These are phyloP conservation scores for Scaptomyza tumidula DNA, from an alignment of 2,888 invertebrate genomes.

Conservation along the genomic window DNA sequence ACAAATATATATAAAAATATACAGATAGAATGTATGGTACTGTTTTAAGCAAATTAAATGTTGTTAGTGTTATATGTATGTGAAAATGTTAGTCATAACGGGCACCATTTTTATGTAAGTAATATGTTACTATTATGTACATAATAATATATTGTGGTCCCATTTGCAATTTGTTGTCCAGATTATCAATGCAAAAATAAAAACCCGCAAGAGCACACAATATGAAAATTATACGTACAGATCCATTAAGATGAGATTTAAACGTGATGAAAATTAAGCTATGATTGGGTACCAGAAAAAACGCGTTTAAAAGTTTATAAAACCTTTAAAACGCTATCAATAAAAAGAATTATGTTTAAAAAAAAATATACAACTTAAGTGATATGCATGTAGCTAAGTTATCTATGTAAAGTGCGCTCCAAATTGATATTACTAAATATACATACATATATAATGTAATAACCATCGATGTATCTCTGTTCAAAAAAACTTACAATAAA, in stretches of 20 bases:
- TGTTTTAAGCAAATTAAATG: conserved; percentile 26
- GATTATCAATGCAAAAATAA: conserved; percentile 25
- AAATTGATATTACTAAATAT: conserved; percentile 46
- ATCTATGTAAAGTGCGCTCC: conserved; percentile 52
- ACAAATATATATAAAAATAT: background rate
- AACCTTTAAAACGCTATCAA: conserved; percentile 36
- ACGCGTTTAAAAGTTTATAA: conserved; percentile 55
- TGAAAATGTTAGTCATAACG: conserved; percentile 5
- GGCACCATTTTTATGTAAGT: conserved; percentile 4
- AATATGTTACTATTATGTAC: conserved; percentile 5
- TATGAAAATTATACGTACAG: conserved; percentile 22
- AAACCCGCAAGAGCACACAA: conserved; percentile 32
- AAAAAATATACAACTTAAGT: conserved; percentile 54
- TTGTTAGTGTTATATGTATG: conserved; percentile 35
- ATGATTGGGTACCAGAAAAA: conserved; percentile 36
- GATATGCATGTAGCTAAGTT: conserved; percentile 56
- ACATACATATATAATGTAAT: conserved; percentile 42
- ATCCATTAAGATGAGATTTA: conserved; percentile 20
- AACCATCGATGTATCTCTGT: conserved; percentile 62
- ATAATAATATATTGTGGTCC: conserved; percentile 27
- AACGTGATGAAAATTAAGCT: background rate
- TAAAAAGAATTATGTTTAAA: conserved; percentile 22
- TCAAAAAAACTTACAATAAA: conserved; percentile 46
- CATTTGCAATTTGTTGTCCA: conserved; percentile 31
- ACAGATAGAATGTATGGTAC: background rate